Evolutionary conservation across 2,888 invertebrate species (phyloP).

Genomic region (Drosophila nigritarsus): DNA sequence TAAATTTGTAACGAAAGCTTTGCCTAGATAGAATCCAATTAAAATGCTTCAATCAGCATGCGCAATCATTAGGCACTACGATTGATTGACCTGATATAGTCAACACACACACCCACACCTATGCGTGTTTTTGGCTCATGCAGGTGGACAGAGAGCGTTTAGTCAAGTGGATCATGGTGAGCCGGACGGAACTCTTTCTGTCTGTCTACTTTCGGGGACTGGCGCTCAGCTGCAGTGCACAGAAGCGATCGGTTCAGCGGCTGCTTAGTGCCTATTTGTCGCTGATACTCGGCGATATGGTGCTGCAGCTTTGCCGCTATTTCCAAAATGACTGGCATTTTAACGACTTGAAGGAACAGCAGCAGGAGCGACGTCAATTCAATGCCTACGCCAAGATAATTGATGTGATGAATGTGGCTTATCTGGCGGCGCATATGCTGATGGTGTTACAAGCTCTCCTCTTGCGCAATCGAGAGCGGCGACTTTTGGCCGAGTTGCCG

Average conservation of each 20-base stretch:
- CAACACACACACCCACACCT: neutral
- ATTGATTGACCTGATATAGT: constrained; percentile 55
- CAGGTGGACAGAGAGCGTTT: neutral
- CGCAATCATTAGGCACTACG: constrained; percentile 20
- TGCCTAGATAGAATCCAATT: neutral
- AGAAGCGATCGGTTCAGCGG: constrained; percentile 20
- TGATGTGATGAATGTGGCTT: constrained; percentile 41
- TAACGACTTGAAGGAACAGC: neutral
- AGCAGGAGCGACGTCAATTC: neutral
- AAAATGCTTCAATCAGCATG: neutral
- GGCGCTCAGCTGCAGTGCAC: constrained; percentile 54
- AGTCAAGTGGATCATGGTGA: constrained; percentile 23
- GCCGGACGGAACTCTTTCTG: constrained; percentile 36
- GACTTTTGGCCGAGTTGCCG: constrained; percentile 48
- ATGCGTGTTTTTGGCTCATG: neutral
- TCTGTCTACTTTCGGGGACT: constrained; percentile 59
- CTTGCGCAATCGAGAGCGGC: constrained; percentile 34
- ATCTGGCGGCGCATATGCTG: constrained; percentile 48
- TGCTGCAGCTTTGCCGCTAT: constrained; percentile 23
- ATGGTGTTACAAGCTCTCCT: constrained; percentile 47
- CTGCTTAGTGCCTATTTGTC: constrained; percentile 37
- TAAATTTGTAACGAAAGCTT: neutral
- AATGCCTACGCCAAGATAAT: constrained; percentile 16
- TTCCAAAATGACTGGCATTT: neutral
- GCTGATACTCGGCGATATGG: constrained; percentile 38